phyloP scores from a whole-genome alignment of 2,888 invertebrate species.

The Hypena proboscidalis region DNA sequence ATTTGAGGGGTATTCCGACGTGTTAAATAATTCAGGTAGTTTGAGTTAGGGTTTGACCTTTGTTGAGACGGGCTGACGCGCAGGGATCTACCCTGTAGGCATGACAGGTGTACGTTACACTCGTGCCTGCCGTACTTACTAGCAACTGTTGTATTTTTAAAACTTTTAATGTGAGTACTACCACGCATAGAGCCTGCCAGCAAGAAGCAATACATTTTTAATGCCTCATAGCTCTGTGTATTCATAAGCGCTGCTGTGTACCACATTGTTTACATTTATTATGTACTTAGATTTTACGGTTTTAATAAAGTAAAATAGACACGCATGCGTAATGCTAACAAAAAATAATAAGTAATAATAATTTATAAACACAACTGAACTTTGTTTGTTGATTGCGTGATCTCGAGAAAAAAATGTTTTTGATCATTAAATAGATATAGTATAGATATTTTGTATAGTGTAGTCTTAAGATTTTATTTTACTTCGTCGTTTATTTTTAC shows the following conservation, averaged over 20 bases:
- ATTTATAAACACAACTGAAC: no score
- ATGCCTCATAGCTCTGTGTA: background rate
- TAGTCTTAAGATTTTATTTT: no score
- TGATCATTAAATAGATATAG: no score
- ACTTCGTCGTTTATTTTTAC: no score
- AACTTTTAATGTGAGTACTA: constrained; percentile 12
- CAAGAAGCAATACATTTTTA: constrained; percentile 1
- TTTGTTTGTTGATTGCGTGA: no score
- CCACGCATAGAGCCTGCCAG: background rate
- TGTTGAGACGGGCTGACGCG: constrained; percentile 46
- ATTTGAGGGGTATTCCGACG: constrained; percentile 48
- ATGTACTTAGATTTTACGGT: no score
- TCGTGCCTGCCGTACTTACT: constrained; percentile 15
- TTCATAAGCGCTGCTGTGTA: background rate
- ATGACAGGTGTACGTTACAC: constrained; percentile 39
- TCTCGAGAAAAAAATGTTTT: no score
- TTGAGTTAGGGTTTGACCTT: constrained; percentile 55
- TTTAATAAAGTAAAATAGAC: no score
- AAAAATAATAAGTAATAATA: no score
- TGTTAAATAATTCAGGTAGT: constrained; percentile 59
- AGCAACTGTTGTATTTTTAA: constrained; percentile 26
- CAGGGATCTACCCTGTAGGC: constrained; percentile 28
- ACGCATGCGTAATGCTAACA: no score
- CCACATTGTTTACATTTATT: background rate
- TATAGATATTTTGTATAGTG: no score